Evolutionary conservation across 2,797 vertebrate genomes (phyloP), one percentile per base, ranked within the genome.

Genomic region (Schizopygopsis malacanthus): DNA sequence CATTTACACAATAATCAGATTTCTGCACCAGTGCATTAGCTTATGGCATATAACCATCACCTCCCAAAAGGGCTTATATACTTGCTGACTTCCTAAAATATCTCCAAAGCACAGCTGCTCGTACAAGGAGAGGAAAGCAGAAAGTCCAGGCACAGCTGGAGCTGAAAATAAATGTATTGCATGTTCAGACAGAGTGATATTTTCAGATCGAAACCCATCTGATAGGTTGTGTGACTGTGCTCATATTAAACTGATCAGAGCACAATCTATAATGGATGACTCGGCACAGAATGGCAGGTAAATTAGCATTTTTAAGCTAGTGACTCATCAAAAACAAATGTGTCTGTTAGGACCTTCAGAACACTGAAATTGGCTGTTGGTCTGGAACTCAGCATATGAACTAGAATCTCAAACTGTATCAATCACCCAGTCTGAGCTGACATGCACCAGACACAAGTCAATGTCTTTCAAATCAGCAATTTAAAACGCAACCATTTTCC

Each of bases 291-390:
- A 80, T 45, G 9, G 37, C 20, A 59, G 63, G 63, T 45, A 15
- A 67, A 81, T 82, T 54, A 33, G 39, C 47, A 39, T 71, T 77
- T 81, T 59, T 67, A 76, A 59, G 20, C 75, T 33, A 61, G 50
- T 82, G 82, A 87, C 77, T 85, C 59, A 79, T 86, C 67, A 84
- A 85, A 84, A 84, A 82, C 45, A 18, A 54, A 63, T 69, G n/a
- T 8, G 73, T 87, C 33, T 41, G 6, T 33, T 39, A 28, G 67
- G 6, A 1, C 33, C n/a, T 22, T 67, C 7, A 28, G 10, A 76
- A 54, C 10, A 54, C n/a, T 54, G 16, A 67, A 50, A 84, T 20
- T 78, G n/a, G 33, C 33, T 69, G 22, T 84, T 54, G 37, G 37
- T 69, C 16, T 76, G 47, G 28, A 39, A 9, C 11, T 41, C 22